Evolutionary conservation across 2,888 invertebrate genomes (phyloP).

Genomic region (Trisateles emortualis): DNA sequence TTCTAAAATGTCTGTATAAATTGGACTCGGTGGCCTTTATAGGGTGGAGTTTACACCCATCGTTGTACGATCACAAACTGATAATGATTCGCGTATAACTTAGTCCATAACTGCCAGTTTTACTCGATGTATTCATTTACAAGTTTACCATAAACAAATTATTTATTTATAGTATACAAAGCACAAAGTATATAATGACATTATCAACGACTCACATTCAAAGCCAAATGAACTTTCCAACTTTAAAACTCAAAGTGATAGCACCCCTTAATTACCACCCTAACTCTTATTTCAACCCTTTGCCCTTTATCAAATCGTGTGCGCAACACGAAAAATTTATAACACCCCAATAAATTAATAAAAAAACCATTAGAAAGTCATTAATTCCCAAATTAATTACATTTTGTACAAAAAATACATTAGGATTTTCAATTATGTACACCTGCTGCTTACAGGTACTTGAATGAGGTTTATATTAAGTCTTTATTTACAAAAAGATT

Average conservation of each 20-base stretch:
- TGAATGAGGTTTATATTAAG: constrained; percentile 34
- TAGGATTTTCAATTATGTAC: constrained; percentile 51
- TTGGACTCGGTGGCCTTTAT: too few species aligned
- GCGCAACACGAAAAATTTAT: constrained; percentile 42
- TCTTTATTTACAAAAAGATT: constrained; percentile 42
- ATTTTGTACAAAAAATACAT: constrained; percentile 52
- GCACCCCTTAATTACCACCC: constrained; percentile 37
- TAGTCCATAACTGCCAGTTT: too few species aligned
- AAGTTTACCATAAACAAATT: too few species aligned
- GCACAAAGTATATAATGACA: background rate
- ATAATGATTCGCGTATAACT: too few species aligned
- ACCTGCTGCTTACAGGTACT: constrained; percentile 53
- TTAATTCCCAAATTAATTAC: constrained; percentile 66
- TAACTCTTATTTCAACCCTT: constrained; percentile 34
- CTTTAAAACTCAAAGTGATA: constrained; percentile 24
- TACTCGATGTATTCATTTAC: too few species aligned
- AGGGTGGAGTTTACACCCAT: too few species aligned
- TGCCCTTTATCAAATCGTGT: constrained; percentile 28
- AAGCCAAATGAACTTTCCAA: constrained; percentile 30
- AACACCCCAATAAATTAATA: constrained; percentile 50
- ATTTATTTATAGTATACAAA: too few species aligned
- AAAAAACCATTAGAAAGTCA: constrained; percentile 62
- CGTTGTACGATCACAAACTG: too few species aligned
- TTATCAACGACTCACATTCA: constrained; percentile 11
- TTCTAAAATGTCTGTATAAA: too few species aligned